Percentiles rank a stretch among this genome's conserved stretches.
Evolutionary conservation across 2,113 vertebrate species (phyloP).

Genomic region (Ophthalmolycus amberensis): DNA sequence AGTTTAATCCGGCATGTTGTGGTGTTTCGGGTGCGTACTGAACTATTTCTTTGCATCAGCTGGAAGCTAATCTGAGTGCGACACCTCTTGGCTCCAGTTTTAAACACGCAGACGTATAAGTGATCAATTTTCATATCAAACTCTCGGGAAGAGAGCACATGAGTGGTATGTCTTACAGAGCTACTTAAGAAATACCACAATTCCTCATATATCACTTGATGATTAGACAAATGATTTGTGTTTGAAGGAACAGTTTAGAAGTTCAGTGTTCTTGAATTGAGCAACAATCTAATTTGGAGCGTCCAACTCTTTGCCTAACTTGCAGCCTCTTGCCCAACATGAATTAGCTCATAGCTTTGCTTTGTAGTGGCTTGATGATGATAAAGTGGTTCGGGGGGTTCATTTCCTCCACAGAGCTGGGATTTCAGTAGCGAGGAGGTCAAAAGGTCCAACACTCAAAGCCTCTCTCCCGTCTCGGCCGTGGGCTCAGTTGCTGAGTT

Average conservation of each 20-base stretch:
- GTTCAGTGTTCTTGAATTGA: neutral
- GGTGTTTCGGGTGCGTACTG: neutral
- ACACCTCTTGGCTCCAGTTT: neutral
- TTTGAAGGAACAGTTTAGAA: conserved; percentile 5
- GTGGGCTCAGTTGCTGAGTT: conserved; percentile 55
- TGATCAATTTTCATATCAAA: neutral
- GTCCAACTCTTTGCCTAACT: conserved; percentile 29
- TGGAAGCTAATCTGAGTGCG: too few relatives aligned
- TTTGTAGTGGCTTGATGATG: conserved; percentile 61
- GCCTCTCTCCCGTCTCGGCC: conserved; percentile 18
- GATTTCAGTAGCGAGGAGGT: conserved; percentile 54
- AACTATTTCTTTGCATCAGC: neutral
- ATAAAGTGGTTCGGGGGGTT: conserved; percentile 49
- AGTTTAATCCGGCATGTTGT: neutral
- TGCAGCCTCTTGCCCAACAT: conserved; percentile 26
- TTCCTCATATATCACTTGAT: neutral
- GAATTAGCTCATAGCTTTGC: conserved; percentile 22
- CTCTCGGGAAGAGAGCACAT: neutral
- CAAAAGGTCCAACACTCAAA: conserved; percentile 58
- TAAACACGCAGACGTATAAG: neutral
- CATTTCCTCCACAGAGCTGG: conserved; percentile 59
- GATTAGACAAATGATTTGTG: neutral
- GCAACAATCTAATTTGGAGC: conserved; percentile 21
- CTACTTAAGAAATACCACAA: neutral
- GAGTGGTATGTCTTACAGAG: neutral